Evolutionary conservation across 2,888 invertebrate species (phyloP).

Genomic region (Cheiracanthium punctorium): DNA sequence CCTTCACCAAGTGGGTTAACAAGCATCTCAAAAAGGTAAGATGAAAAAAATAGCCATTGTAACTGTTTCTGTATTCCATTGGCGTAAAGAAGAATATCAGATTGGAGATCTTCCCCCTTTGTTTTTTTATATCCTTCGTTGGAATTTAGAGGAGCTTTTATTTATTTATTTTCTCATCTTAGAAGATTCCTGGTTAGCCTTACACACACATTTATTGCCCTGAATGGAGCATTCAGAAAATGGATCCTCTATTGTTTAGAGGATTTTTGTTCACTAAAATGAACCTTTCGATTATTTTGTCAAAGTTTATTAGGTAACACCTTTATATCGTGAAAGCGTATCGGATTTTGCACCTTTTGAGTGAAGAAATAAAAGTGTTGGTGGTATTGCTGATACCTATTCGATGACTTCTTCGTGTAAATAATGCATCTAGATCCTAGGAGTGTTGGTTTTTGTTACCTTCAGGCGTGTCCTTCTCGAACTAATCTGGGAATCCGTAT

Average conservation of each 20-base stretch:
- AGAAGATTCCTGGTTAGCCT: neutral
- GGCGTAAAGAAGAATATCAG: neutral
- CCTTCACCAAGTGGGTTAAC: constrained; percentile 99
- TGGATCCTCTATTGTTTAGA: neutral
- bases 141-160: neutral
- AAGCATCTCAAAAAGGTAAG: constrained; percentile 98
- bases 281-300: neutral
- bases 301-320: neutral
- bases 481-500: no score
- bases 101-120: neutral
- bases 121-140: neutral
- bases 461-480: no score
- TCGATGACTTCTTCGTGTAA: no score
- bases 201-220: neutral
- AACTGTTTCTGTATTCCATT: neutral
- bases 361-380: no score
- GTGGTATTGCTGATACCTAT: no score
- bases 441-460: no score
- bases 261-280: neutral
- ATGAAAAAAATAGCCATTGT: neutral
- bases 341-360: no score
- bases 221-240: neutral
- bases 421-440: no score
- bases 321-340: neutral
- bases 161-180: neutral